Evolutionary conservation across 30 jellyfish, hydroid and myxozoan species (phyloP), one percentile per base, ranked within the genome.

Genomic region (Turritopsis rubra): DNA sequence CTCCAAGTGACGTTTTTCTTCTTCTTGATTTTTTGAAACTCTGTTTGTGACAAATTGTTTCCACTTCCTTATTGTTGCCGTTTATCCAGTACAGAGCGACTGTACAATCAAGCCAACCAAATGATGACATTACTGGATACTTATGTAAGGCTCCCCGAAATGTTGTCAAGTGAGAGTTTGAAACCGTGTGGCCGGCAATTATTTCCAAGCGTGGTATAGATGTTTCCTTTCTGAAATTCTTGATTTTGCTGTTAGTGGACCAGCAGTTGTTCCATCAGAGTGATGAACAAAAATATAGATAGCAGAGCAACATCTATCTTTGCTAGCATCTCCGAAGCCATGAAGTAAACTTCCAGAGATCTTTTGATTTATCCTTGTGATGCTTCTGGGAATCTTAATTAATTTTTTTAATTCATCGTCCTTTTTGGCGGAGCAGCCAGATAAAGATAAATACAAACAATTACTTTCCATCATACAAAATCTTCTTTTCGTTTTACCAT

Each of bases 281-380:
- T 91, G 96, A 21, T 52, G 76, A 8, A 79, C 94, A 26, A 91
- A 94, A 28, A 81, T 92, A 52, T 85, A 82, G 7, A 86, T 70
- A 18, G 89, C 96, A 52, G 81, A 16, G 81, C 86, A 89, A 31
- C 85, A 72, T n/a, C 95, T 95, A 21, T 28, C 29, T 24, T 24
- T 52, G 66, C 97, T 86, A 26, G 95, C 97, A 68, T 86, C 97
- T 20, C 93, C 88, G 28, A 90, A 86, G 27, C 92, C 89, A 73
- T 85, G 93, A 1, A 86, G 72, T 71, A 80, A 88, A 22, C 86
- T 54, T 16, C 52, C 24, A 19, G 80, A 20, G 21, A 90, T 68
- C 21, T 75, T 54, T 1, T 52, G 83, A 29, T 71, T 66, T 53
- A 29, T 65, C 76, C 23, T 21, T 29, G 85, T 81, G 73, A 85